Evolutionary conservation across 2,888 invertebrate genomes (phyloP), one percentile per base, ranked within the genome.

Genomic region (Spialia ferax): DNA sequence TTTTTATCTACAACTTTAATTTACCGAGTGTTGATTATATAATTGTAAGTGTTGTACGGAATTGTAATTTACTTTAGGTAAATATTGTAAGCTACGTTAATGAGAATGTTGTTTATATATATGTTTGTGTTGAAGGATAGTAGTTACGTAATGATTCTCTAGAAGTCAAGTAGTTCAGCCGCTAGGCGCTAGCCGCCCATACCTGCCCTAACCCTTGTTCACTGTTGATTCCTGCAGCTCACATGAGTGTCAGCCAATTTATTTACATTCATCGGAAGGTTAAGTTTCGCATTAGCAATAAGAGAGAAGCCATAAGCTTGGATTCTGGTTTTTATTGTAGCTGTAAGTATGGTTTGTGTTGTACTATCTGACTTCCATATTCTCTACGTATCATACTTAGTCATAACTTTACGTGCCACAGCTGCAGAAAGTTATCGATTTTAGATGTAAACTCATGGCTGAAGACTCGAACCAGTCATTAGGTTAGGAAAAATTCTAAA

Each of bases 391-490:
- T 62, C 52, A 69, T 66, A 63, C 59, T 52, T 52, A 66, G 65
- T 59, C 61, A 63, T 73, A 74, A 76, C 72, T 74, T 77, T 71
- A 75, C 76, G 79, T 81, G 81, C 79, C 79, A 78, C 83, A 76
- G 75, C 75, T 77, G 77, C 79, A 74, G 74, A 72, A 75, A 77
- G 77, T 80, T 77, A 79, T 85, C 76, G 74, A 74, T 81, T 77
- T 80, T 86, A 84, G 82, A 77, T 81, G 68, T 84, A 80, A 80
- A 81, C 82, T 80, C 80, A 85, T 87, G 90, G 88, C 88, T 89
- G 91, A 86, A 80, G 85, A 85, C 85, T 85, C 80, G 83, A 86
- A 87, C 87, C 91, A 91, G 92, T 91, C 92, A 90, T 86, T 93
- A 92, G 85, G 73, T 75, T 89, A 85, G 70, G 72, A 79, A 78